Evolutionary conservation across 2,113 vertebrate genomes (phyloP).

Genomic region (Amphilophus citrinellus): DNA sequence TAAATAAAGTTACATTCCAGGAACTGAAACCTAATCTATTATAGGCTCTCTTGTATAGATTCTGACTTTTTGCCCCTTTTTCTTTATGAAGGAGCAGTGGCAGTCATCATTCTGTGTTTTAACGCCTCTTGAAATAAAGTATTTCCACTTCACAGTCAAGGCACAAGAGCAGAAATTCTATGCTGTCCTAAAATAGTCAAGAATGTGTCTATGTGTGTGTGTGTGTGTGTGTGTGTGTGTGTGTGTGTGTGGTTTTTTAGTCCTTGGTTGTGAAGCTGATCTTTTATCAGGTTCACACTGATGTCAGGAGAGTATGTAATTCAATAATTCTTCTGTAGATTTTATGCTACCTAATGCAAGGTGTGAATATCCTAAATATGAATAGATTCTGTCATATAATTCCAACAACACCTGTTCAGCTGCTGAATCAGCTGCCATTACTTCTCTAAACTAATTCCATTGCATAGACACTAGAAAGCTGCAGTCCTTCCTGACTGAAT

Average conservation of each 20-base stretch:
- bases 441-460: conserved; percentile 21
- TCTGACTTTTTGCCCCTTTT: not conserved
- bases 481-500: conserved; percentile 2
- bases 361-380: conserved; percentile 15
- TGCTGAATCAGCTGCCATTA: conserved; percentile 43
- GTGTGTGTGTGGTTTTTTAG: not conserved
- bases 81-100: not conserved
- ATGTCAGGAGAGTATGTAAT: conserved; percentile 14
- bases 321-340: not conserved
- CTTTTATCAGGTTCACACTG: not conserved
- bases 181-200: not conserved
- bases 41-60: not conserved
- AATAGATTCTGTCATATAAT: conserved; percentile 43
- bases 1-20: not conserved
- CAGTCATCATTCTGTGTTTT: not conserved
- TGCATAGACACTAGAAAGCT: not conserved
- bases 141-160: not conserved
- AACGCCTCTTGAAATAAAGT: not conserved
- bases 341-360: conserved; percentile 9
- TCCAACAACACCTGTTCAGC: conserved; percentile 42
- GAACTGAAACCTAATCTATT: not conserved
- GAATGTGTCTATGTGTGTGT: not conserved
- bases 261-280: not conserved
- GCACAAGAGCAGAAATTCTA: not conserved
- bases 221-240: not conserved